phyloP scores from a whole-genome alignment of 1,140 invertebrate genomes.

The Cephus cinctus region DNA sequence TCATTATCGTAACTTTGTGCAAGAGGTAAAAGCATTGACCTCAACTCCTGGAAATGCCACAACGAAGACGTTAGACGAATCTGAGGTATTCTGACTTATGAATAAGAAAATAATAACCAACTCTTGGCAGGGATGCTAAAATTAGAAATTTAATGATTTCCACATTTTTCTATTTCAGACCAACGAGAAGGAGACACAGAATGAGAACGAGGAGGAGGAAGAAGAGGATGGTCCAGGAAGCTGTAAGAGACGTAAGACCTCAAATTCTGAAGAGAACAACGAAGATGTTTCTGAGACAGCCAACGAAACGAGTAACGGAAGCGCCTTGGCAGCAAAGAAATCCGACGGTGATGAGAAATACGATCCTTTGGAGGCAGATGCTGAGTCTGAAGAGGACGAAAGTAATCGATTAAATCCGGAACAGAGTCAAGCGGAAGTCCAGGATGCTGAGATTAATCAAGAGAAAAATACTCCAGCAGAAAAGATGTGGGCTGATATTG shows the following conservation, averaged over 20 bases:
- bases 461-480: constrained; percentile 31
- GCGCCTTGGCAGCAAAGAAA: constrained; percentile 23
- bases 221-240: constrained; percentile 19
- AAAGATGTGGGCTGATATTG: constrained; percentile 40
- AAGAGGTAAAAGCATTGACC: constrained; percentile 44
- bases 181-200: constrained; percentile 23
- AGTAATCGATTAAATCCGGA: constrained; percentile 17
- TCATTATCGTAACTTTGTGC: constrained; percentile 50
- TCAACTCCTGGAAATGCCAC: constrained; percentile 11
- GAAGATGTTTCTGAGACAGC: no score
- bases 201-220: constrained; percentile 17
- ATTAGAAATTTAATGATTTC: constrained; percentile 6
- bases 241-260: neutral
- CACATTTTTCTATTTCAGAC: constrained; percentile 7
- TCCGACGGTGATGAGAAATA: constrained; percentile 38
- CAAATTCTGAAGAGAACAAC: constrained; percentile 13
- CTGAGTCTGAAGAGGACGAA: constrained; percentile 35
- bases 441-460: constrained; percentile 19
- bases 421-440: constrained; percentile 8
- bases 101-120: constrained; percentile 2
- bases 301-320: constrained; percentile 20
- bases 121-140: no score
- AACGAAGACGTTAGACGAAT: constrained; percentile 7
- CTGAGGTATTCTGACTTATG: constrained; percentile 1
- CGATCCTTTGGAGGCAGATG: constrained; percentile 46